Conservation (phyloP, 1,140 invertebrate genomes). For the Choristoneura fumiferana region DNA sequence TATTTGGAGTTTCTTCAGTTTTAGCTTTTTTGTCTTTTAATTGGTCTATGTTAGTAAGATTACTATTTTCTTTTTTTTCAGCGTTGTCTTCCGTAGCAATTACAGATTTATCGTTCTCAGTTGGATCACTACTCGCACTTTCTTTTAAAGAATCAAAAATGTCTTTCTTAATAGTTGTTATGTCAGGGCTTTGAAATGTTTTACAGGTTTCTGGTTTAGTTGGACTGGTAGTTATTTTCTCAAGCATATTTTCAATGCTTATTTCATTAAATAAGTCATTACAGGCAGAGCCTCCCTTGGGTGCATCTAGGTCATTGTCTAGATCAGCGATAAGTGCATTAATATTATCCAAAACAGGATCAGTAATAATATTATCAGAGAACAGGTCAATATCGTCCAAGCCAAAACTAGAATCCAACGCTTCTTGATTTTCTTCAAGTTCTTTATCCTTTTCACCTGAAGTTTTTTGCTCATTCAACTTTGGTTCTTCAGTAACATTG, state of each 20-base stretch:
- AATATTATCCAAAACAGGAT: constrained; percentile 62
- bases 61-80: constrained; percentile 15
- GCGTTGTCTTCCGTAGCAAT: constrained; percentile 15
- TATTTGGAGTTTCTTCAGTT: background rate
- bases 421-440: constrained; percentile 19
- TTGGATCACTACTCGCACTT: background rate
- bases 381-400: constrained; percentile 55
- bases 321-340: constrained; percentile 63
- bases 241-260: constrained; percentile 8
- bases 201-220: background rate
- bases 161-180: constrained; percentile 46
- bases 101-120: constrained; percentile 19
- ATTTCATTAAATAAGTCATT: constrained; percentile 19
- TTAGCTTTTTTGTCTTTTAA: background rate
- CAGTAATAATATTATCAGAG: constrained; percentile 49
- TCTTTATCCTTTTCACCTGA: constrained; percentile 1
- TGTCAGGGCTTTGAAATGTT: constrained; percentile 19
- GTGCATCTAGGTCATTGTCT: constrained; percentile 54
- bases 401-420: constrained; percentile 38
- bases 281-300: constrained; percentile 29
- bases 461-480: too few relatives aligned
- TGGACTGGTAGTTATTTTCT: constrained; percentile 12
- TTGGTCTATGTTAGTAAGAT: background rate
- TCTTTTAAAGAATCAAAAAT: constrained; percentile 30
- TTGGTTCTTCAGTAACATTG: too few relatives aligned